phyloP scores from a whole-genome alignment of 2,797 vertebrate species.

The Acipenser transmontanus region DNA sequence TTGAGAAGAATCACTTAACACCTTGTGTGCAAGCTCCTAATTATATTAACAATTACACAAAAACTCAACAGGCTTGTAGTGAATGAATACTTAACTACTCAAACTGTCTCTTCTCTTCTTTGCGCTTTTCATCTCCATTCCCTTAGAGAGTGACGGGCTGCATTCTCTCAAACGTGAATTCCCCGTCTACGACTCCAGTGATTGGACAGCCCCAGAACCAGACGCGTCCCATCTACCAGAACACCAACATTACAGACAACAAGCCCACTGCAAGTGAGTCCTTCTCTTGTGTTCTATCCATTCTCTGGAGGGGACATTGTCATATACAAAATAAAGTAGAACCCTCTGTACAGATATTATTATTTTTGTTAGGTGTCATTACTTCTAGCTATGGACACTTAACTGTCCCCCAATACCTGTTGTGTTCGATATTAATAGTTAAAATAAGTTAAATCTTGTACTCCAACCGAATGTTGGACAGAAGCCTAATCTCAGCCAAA shows the following conservation, averaged over 20 bases:
- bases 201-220: slow-evolving; percentile 88
- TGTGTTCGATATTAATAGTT: no score
- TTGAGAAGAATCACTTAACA: background rate
- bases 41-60: background rate
- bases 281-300: slow-evolving; percentile 5
- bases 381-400: no score
- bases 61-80: no score
- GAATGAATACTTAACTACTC: background rate
- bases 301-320: background rate
- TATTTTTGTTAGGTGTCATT: no score
- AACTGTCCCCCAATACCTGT: no score
- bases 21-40: background rate
- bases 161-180: slow-evolving; percentile 94
- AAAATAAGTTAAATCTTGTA: no score
- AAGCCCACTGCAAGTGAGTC: slow-evolving; percentile 79
- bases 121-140: background rate
- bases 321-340: no score
- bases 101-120: slow-evolving; percentile 7
- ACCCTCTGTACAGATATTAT: no score
- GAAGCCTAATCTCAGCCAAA: no score
- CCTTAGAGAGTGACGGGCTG: slow-evolving; percentile 91
- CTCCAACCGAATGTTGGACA: no score
- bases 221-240: slow-evolving; percentile 80
- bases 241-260: slow-evolving; percentile 64
- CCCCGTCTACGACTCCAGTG: slow-evolving; percentile 87